Conservation (phyloP, 2,888 invertebrate species). For the Hoplodrina blanda region DNA sequence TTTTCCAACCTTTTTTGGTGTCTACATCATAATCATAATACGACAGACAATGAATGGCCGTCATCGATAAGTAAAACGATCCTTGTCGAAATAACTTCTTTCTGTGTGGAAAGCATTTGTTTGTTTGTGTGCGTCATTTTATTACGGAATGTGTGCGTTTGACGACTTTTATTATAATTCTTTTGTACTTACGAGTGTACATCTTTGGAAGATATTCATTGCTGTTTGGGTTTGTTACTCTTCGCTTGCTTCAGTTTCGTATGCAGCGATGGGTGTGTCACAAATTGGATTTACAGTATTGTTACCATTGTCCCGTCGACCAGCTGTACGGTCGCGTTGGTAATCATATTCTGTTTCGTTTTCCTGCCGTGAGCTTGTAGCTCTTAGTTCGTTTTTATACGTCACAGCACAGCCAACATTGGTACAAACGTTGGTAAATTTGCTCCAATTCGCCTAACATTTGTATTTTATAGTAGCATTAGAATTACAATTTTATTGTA, state of each 20-base stretch:
- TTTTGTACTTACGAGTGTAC: background rate
- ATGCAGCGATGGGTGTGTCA: conserved; percentile 64
- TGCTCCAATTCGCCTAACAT: conserved; percentile 35
- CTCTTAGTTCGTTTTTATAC: conserved; percentile 68
- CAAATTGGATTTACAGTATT: conserved; percentile 46
- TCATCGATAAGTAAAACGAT: conserved; percentile 66
- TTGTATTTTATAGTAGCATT: conserved; percentile 43
- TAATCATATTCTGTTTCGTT: conserved; percentile 82
- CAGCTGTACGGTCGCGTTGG: conserved; percentile 83
- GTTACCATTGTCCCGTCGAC: conserved; percentile 65
- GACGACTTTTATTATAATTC: conserved; percentile 46
- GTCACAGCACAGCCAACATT: conserved; percentile 62
- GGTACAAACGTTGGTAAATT: conserved; percentile 60
- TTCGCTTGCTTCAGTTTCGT: background rate
- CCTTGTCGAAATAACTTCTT: conserved; percentile 74
- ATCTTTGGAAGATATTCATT: conserved; percentile 21
- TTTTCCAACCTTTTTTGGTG: conserved; percentile 12
- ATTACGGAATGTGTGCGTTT: conserved; percentile 64
- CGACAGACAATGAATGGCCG: conserved; percentile 60
- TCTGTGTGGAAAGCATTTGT: conserved; percentile 67
- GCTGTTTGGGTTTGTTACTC: background rate
- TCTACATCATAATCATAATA: conserved; percentile 33
- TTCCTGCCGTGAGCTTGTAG: conserved; percentile 78
- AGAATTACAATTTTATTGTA: conserved; percentile 48
- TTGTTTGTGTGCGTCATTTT: conserved; percentile 63